Base-by-base conservation (phyloP, 2,888 invertebrate species). In the Geotrupes spiniger region DNA sequence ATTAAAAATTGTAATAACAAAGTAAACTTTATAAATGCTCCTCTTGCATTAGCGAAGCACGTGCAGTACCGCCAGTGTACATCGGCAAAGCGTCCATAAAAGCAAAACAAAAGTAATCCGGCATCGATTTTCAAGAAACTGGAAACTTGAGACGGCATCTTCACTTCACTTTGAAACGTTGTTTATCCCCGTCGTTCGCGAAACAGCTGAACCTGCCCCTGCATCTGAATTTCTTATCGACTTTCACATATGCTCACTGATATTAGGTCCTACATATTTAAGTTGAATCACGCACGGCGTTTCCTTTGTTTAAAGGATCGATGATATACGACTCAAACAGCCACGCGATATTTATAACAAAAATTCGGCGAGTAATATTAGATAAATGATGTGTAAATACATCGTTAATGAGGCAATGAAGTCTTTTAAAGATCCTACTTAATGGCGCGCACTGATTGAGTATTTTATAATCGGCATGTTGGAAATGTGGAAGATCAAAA, bases 111-210 rank as follows among this genome's bases (percentile, higher is more conserved):
- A 46, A 40, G 40, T 12, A 15, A 43, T 49, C 42, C 42, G 36
- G 42, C 37, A 47, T 47, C 47, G 42, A 41, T 47, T 47, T 47
- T 43, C 42, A 37, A 39, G 39, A 26, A 39, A 43, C 37, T 11
- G 10, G 27, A 41, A 41, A 26, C 26, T 41, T 44, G 31, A 46
- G 37, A 44, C 42, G 29, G 31, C 38, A 43, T 49, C 43, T 49
- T 28, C 38, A 42, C 41, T 48, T 43, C 21, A 39, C 26, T 31
- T 28, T 41, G 45, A 41, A 47, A 46, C 39, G 45, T 31, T 45
- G 45, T 49, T 49, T 49, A 49, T 49, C 49, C 33, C 16, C 21
- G 49, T 41, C 49, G 14, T 49, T 49, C 36, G 4, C 26, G 36
- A 44, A 44, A 25, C 29, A 29, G 28, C 38, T 15, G 31, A 38